Evolutionary conservation across 1,140 invertebrate species (phyloP).

Genomic region (Sipha flava): DNA sequence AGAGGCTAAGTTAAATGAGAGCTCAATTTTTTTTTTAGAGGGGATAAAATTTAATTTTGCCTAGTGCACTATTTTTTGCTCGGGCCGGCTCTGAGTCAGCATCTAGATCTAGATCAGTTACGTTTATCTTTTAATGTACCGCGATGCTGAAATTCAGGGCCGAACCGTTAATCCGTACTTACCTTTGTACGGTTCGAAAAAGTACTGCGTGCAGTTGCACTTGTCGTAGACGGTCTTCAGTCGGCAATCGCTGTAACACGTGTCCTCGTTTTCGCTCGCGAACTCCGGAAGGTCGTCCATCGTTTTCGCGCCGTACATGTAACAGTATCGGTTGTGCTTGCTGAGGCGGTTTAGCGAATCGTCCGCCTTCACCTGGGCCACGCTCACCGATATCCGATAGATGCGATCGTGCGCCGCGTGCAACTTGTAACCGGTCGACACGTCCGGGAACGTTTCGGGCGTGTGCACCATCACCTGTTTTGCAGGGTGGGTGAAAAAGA

Average conservation of each 20-base stretch:
- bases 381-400: slow-evolving; percentile 7
- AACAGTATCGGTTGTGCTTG: not conserved
- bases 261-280: slow-evolving; percentile 6
- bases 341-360: not conserved
- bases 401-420: not conserved
- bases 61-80: too few species aligned
- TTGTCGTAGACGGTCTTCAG: not conserved
- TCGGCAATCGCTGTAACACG: slow-evolving; percentile 29
- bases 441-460: slow-evolving; percentile 33
- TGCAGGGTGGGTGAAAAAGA: not conserved
- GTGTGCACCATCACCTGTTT: slow-evolving; percentile 33
- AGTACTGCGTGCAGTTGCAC: slow-evolving; percentile 35
- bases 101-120: too few species aligned
- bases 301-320: not conserved
- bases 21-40: too few species aligned
- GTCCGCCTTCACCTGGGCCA: slow-evolving; percentile 11
- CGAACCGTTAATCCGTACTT: too few species aligned
- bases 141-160: too few species aligned
- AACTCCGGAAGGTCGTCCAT: not conserved
- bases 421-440: slow-evolving; percentile 19
- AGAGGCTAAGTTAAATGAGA: too few species aligned
- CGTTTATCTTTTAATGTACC: too few species aligned
- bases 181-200: slow-evolving; percentile 21
- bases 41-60: too few species aligned
- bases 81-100: too few species aligned